These are phyloP conservation scores for Bombus superbus DNA, from an alignment of 1,140 invertebrate species.

Conservation along the genomic window DNA sequence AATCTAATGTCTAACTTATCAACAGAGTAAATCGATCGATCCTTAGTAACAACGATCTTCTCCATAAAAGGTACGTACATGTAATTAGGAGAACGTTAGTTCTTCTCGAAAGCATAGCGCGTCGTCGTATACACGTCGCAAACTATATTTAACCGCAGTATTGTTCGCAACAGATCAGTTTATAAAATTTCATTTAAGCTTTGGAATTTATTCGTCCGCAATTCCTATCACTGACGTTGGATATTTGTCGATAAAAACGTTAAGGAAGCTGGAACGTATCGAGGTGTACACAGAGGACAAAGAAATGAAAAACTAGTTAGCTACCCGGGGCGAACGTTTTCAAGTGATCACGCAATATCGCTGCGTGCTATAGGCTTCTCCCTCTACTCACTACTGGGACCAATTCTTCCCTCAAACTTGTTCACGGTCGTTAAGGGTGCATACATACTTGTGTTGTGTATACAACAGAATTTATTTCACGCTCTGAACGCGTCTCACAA, in stretches of 20 bases:
- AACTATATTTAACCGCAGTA: background rate
- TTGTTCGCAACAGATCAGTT: background rate
- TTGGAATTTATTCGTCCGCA: constrained; percentile 15
- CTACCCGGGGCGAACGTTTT: constrained; percentile 45
- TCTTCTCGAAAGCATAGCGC: no score
- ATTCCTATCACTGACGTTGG: constrained; percentile 2
- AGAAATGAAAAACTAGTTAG: constrained; percentile 63
- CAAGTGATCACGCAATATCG: constrained; percentile 24
- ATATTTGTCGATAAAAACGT: background rate
- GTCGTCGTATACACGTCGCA: no score
- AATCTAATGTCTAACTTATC: no score
- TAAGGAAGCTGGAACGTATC: no score
- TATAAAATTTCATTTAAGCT: background rate
- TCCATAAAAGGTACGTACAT: no score
- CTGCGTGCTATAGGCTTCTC: constrained; percentile 52
- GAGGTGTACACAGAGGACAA: constrained; percentile 31
- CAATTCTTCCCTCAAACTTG: constrained; percentile 50
- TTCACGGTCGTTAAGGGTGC: constrained; percentile 55
- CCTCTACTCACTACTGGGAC: constrained; percentile 17
- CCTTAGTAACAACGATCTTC: no score
- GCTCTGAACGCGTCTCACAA: constrained; percentile 55
- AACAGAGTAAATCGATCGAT: no score
- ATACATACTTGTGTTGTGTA: constrained; percentile 54
- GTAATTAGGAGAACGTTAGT: no score
- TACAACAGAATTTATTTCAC: constrained; percentile 75